phyloP scores from a whole-genome alignment of 2,888 invertebrate species.

The Amblyteles armatorius region DNA sequence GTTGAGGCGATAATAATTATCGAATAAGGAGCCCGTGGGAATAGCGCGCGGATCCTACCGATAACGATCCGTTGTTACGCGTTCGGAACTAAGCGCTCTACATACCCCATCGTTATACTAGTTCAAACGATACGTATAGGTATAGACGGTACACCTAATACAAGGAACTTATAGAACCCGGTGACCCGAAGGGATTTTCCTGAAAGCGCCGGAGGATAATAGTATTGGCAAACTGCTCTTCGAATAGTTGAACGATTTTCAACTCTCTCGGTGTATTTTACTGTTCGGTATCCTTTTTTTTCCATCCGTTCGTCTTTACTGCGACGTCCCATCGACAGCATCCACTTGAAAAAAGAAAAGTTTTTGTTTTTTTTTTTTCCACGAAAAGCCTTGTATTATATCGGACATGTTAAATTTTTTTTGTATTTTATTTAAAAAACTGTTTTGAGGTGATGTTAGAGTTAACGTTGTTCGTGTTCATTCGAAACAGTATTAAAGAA shows the following conservation, averaged over 20 bases:
- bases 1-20: constrained; percentile 39
- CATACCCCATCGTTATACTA: background rate
- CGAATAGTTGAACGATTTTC: background rate
- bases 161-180: constrained; percentile 11
- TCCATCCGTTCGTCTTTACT: background rate
- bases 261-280: background rate
- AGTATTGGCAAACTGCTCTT: constrained; percentile 13
- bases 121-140: background rate
- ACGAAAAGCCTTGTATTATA: background rate
- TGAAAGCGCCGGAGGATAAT: constrained; percentile 3
- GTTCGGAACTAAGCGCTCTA: constrained; percentile 9
- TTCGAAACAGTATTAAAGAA: constrained; percentile 87
- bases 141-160: background rate
- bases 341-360: no score
- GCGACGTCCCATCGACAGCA: no score
- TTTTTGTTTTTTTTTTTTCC: no score
- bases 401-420: background rate
- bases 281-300: background rate
- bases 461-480: constrained; percentile 61
- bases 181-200: constrained; percentile 20
- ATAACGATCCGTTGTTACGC: constrained; percentile 49
- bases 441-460: background rate
- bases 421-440: background rate
- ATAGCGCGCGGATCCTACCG: constrained; percentile 21
- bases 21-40: constrained; percentile 9